Percentiles rank a stretch among this genome's conserved stretches.
phyloP scores from a whole-genome alignment of 2,888 invertebrate species.

The Cerceris rybyensis region DNA sequence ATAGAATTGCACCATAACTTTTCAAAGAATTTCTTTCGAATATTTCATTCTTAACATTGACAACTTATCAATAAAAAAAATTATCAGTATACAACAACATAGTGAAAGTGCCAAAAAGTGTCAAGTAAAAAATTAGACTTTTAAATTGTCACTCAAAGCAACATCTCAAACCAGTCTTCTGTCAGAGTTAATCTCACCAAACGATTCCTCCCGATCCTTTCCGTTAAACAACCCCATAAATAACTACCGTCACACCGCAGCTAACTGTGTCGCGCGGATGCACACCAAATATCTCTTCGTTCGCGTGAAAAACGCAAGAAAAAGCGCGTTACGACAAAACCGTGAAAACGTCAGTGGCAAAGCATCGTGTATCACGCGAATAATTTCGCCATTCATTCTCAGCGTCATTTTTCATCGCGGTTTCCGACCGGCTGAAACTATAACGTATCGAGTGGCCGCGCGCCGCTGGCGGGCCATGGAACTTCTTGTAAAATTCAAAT shows the following conservation, averaged over 20 bases:
- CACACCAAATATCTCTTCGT: slow-evolving; percentile 27
- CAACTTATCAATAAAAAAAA: too few relatives aligned
- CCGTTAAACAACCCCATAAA: background rate
- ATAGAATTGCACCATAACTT: too few relatives aligned
- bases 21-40: too few relatives aligned
- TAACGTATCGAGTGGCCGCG: slow-evolving; percentile 28
- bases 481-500: slow-evolving; percentile 37
- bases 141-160: background rate
- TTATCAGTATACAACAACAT: too few relatives aligned
- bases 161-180: too few relatives aligned
- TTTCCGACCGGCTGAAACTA: slow-evolving; percentile 25
- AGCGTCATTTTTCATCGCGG: slow-evolving; percentile 47
- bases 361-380: slow-evolving; percentile 50
- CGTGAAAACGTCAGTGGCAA: slow-evolving; percentile 61
- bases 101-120: too few relatives aligned
- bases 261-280: slow-evolving; percentile 4
- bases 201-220: background rate
- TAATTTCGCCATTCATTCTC: slow-evolving; percentile 61
- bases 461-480: slow-evolving; percentile 5
- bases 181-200: too few relatives aligned
- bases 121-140: background rate
- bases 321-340: slow-evolving; percentile 38
- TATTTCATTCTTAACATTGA: too few relatives aligned
- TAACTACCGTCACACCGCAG: background rate
- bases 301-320: slow-evolving; percentile 31